A percentile compares a stretch with the other conserved stretches of the same genome.
Conservation (phyloP, 64 coral and sea anemone genomes). For the Actinia equina region DNA sequence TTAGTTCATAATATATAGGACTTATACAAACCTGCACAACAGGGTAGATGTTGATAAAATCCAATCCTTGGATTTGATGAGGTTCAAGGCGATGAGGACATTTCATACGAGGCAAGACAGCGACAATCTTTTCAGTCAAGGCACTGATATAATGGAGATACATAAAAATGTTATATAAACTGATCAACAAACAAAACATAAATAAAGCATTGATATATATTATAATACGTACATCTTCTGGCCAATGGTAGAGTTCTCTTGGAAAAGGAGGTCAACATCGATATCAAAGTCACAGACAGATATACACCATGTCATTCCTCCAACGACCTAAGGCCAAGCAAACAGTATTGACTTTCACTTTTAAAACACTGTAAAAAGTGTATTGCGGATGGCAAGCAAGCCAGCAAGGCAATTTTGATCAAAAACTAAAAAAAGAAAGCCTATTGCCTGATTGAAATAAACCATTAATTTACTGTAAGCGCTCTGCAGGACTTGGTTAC, state of each 20-base stretch:
- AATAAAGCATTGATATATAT: too few species aligned
- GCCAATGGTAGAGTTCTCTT: conserved; percentile 99
- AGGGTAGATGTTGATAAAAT: conserved; percentile 97
- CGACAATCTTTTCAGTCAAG: conserved; percentile 99
- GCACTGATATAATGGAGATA: conserved; percentile 37
- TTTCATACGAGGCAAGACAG: conserved; percentile 96
- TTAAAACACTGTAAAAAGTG: too few species aligned
- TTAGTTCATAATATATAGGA: too few species aligned
- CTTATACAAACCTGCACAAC: conserved; percentile 77
- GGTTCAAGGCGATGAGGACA: conserved; percentile 96
- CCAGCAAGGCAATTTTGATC: too few species aligned
- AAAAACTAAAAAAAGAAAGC: too few species aligned
- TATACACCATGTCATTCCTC: conserved; percentile 99
- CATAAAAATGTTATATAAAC: background rate
- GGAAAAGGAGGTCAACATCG: conserved; percentile 96
- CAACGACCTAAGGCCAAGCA: conserved; percentile 68
- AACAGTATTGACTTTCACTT: too few species aligned
- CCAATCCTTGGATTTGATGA: conserved; percentile 98
- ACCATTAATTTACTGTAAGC: too few species aligned
- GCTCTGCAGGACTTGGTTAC: too few species aligned
- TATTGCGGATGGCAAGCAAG: too few species aligned
- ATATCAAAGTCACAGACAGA: conserved; percentile 97
- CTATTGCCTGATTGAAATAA: too few species aligned
- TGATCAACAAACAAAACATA: background rate
- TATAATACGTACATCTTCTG: conserved; percentile 89